Evolutionary conservation across 2,888 invertebrate genomes (phyloP).

Genomic region (Scaptomyza reducta): DNA sequence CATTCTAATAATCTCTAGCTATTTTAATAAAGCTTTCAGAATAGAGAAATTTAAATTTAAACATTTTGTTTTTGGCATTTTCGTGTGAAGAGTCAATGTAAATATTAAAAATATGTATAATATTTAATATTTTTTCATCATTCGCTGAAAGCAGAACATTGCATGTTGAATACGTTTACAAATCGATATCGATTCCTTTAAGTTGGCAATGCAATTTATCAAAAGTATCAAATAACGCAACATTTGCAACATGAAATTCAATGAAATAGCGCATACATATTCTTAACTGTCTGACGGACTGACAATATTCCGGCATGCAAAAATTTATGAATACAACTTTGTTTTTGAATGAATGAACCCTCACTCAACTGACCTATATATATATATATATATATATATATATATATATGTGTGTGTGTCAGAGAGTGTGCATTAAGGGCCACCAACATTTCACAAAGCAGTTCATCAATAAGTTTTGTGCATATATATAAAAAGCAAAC

Average conservation of each 20-base stretch:
- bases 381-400: slow-evolving; percentile 2
- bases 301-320: slow-evolving; percentile 55
- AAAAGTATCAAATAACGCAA: slow-evolving; percentile 66
- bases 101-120: no score
- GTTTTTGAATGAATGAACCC: slow-evolving; percentile 46
- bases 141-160: slow-evolving; percentile 5
- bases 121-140: no score
- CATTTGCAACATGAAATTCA: slow-evolving; percentile 74
- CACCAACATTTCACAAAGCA: slow-evolving; percentile 20
- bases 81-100: no score
- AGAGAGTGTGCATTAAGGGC: background rate
- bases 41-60: background rate
- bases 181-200: slow-evolving; percentile 40
- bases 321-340: slow-evolving; percentile 21
- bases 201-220: slow-evolving; percentile 49
- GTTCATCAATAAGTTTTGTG: slow-evolving; percentile 48
- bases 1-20: background rate
- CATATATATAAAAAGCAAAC: slow-evolving; percentile 4
- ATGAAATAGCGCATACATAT: slow-evolving; percentile 46
- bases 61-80: no score
- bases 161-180: slow-evolving; percentile 11
- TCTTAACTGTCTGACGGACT: slow-evolving; percentile 46
- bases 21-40: background rate
- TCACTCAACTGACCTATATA: slow-evolving; percentile 43
- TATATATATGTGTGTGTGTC: background rate